Conservation (phyloP, 2,113 vertebrate genomes). For the Platycercus adscitus region DNA sequence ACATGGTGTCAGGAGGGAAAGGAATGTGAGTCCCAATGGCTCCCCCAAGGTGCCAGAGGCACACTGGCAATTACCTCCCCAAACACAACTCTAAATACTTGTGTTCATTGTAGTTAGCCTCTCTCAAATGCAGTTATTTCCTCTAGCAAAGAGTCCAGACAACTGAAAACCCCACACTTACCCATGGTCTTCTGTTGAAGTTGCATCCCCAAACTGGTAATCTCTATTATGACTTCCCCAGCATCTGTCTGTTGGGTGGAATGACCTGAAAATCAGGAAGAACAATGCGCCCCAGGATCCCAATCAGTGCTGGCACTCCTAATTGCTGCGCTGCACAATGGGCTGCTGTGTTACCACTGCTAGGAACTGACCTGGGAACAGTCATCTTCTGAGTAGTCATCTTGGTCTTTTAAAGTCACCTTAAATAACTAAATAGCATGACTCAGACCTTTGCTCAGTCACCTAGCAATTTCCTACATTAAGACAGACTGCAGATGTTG, state of each 20-base stretch:
- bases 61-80: constrained; percentile 1
- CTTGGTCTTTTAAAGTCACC: background rate
- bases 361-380: constrained; percentile 36
- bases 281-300: constrained; percentile 31
- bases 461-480: background rate
- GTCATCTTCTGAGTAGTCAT: constrained; percentile 5
- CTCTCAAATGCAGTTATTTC: background rate
- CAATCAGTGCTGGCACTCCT: constrained; percentile 10
- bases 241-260: constrained; percentile 45
- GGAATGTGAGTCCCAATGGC: background rate
- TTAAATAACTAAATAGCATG: constrained; percentile 26
- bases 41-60: background rate
- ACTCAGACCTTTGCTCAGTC: constrained; percentile 1
- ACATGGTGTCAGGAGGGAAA: constrained; percentile 16
- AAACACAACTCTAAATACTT: background rate
- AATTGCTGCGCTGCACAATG: constrained; percentile 41
- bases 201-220: background rate
- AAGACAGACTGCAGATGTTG: background rate
- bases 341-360: constrained; percentile 29
- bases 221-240: constrained; percentile 32
- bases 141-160: background rate
- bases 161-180: background rate
- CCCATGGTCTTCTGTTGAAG: background rate
- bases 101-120: background rate
- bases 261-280: constrained; percentile 55